Base-by-base conservation (phyloP, 1,140 invertebrate genomes). In the Phocides pigmalion region DNA sequence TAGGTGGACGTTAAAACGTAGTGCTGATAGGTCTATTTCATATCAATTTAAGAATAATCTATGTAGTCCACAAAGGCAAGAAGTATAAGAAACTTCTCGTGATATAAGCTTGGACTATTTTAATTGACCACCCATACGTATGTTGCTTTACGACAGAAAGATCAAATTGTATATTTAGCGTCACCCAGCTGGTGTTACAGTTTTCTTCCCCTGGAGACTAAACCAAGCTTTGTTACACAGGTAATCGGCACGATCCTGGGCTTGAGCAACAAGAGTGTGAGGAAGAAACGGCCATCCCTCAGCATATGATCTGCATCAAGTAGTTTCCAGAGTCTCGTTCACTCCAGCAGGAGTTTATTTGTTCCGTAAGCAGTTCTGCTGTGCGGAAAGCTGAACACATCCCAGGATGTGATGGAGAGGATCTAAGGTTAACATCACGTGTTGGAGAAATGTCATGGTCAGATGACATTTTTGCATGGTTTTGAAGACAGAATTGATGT, bases 221-320 rank as follows among this genome's bases (percentile, higher is more conserved):
- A 20, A 49, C 4, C 6, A 20, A 62, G 2, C 39, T 59, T 62
- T 25, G 37, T 58, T 49, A 50, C 66, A 62, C 84, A 94, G 82
- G 94, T 95, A 62, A 93, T 96, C 67, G 95, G 95, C 11, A 95
- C 95, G 63, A 95, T 96, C 66, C 95, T 97, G 67, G 95, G 95
- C 0, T 94, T 95, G 75, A 95, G 95, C 79, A 95, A 94, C 66
- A 95, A 95, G 81, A 94, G 94, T 68, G 94, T 95, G 44, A 89
- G 94, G 65, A 96, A 95, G 89, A 96, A 96, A 86, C 92, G 95
- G 69, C 95, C 95, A 19, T 96, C 95, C 1, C 89, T 96, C 56
- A 95, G 94, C 82, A 95, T 44, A 91, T 91, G 89, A 91, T 79
- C 50, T 66, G 68, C 63, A 65, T 75, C 50, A 49, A 63, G 22